Evolutionary conservation across 1,140 invertebrate genomes (phyloP).

Genomic region (Ostrea edulis): DNA sequence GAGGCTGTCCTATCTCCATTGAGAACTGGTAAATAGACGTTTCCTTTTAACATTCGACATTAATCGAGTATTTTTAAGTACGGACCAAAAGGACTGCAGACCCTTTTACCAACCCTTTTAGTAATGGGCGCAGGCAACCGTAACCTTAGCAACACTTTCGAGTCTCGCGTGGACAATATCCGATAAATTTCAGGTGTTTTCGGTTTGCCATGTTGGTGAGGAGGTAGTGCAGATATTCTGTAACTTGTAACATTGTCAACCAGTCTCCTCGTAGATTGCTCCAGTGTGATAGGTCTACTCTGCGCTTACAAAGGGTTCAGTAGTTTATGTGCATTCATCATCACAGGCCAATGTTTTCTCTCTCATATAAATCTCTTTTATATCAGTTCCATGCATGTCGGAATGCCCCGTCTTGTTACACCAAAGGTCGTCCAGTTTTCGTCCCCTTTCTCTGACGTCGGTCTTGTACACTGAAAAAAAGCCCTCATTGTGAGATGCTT

Average conservation of each 20-base stretch:
- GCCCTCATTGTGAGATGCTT: too few relatives aligned
- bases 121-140: background rate
- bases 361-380: background rate
- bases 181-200: background rate
- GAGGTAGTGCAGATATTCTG: background rate
- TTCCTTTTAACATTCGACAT: conserved; percentile 37
- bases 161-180: background rate
- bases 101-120: background rate
- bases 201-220: background rate
- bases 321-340: background rate
- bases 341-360: background rate
- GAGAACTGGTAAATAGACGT: conserved; percentile 14
- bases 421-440: background rate
- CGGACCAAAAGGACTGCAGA: background rate
- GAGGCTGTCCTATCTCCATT: conserved; percentile 33
- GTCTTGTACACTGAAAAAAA: background rate
- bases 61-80: conserved; percentile 26
- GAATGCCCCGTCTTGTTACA: background rate
- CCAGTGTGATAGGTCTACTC: background rate
- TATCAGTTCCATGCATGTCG: background rate
- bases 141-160: background rate
- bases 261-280: background rate
- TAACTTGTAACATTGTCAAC: conserved; percentile 15
- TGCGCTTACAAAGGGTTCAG: background rate
- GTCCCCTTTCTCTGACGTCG: background rate